These are phyloP conservation scores for Tenualosa thibaudeaui DNA, from an alignment of 2,797 vertebrate species.

Conservation along the genomic window DNA sequence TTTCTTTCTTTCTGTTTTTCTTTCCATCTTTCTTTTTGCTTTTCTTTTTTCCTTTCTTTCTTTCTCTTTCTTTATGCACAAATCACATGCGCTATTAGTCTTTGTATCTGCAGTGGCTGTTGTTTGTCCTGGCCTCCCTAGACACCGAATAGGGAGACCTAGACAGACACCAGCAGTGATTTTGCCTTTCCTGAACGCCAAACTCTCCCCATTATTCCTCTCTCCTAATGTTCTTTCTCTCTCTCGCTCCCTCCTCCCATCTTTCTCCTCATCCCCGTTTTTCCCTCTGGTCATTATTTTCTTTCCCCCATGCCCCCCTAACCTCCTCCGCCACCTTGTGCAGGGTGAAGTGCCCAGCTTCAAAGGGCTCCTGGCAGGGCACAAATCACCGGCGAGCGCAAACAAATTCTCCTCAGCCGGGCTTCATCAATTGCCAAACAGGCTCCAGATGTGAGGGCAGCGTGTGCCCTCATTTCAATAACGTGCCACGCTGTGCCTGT, in stretches of 20 bases:
- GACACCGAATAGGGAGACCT: not conserved
- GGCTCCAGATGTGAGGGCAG: slow-evolving; percentile 21
- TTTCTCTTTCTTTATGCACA: slow-evolving; percentile 62
- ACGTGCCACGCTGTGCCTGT: not conserved
- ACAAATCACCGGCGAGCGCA: slow-evolving; percentile 13
- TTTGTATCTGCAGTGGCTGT: slow-evolving; percentile 54
- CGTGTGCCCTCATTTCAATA: slow-evolving; percentile 12
- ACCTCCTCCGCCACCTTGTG: slow-evolving; percentile 1
- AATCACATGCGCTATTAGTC: slow-evolving; percentile 68
- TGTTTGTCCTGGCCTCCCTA: slow-evolving; percentile 56
- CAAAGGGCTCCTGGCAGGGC: slow-evolving; percentile 16
- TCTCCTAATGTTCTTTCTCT: not conserved
- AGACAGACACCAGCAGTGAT: not conserved
- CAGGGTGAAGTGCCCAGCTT: slow-evolving; percentile 13
- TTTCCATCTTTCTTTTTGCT: not conserved
- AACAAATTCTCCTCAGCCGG: slow-evolving; percentile 23
- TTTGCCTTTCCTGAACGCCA: not conserved
- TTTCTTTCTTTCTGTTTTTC: not conserved
- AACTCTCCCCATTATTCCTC: not conserved
- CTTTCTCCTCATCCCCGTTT: not conserved
- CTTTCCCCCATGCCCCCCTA: slow-evolving; percentile 30
- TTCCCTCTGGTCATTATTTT: slow-evolving; percentile 39
- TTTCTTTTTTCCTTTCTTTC: not conserved
- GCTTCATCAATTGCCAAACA: slow-evolving; percentile 26
- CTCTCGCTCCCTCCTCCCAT: not conserved